Conservation (phyloP, 1,140 invertebrate species). For the Phortica variegata region DNA sequence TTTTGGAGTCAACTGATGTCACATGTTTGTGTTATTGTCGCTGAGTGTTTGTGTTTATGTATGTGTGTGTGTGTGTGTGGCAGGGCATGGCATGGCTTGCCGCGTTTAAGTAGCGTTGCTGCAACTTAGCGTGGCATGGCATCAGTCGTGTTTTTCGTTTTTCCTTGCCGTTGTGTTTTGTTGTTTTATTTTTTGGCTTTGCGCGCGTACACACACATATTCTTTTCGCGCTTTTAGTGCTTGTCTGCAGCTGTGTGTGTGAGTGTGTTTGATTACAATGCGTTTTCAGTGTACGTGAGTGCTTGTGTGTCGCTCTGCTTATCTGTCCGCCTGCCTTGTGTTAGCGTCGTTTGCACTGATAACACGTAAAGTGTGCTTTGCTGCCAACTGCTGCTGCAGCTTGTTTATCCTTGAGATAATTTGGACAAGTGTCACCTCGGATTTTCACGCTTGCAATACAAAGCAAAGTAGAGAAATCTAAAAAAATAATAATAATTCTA, state of each 20-base stretch:
- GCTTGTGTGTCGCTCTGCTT: not conserved
- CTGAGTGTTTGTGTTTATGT: conserved; percentile 8
- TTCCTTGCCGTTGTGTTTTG: no score
- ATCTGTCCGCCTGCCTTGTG: conserved; percentile 1
- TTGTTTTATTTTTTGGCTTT: no score
- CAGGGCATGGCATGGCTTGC: conserved; percentile 18
- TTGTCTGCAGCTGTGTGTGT: conserved; percentile 3
- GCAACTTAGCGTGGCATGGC: no score
- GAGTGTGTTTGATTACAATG: conserved; percentile 53
- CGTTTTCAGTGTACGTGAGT: conserved; percentile 27
- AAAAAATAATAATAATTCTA: no score
- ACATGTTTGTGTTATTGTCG: conserved; percentile 28
- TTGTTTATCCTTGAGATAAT: conserved; percentile 52
- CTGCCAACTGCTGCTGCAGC: no score
- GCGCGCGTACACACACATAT: no score
- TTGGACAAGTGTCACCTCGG: conserved; percentile 52
- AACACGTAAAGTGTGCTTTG: conserved; percentile 53
- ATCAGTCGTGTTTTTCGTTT: no score
- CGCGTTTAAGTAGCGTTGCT: no score
- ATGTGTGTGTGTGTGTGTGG: conserved; percentile 14
- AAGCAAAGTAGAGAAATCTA: conserved; percentile 21
- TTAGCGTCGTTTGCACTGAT: conserved; percentile 43
- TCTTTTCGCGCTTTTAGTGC: no score
- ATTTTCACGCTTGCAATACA: conserved; percentile 39
- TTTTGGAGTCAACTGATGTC: conserved; percentile 49